These are phyloP conservation scores for Semnornis frantzii DNA, from an alignment of 2,113 vertebrate genomes.

Conservation along the genomic window DNA sequence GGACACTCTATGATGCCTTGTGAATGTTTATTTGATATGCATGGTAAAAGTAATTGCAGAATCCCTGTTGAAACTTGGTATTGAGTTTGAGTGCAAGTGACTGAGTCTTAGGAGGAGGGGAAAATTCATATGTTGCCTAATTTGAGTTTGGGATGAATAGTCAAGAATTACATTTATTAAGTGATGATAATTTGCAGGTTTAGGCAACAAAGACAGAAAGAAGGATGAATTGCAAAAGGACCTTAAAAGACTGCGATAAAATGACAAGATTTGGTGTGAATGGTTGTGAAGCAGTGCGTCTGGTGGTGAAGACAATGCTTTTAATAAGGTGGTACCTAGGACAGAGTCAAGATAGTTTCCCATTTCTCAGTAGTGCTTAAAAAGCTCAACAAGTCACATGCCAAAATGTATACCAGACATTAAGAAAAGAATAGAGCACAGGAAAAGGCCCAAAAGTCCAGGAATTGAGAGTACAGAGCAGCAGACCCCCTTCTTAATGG, in stretches of 20 bases:
- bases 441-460: background rate
- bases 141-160: background rate
- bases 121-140: background rate
- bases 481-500: background rate
- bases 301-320: background rate
- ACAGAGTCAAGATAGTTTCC: background rate
- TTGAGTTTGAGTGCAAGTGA: background rate
- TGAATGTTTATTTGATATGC: background rate
- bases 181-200: background rate
- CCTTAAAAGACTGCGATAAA: background rate
- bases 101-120: background rate
- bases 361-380: background rate
- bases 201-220: background rate
- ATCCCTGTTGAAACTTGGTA: background rate
- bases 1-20: background rate
- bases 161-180: background rate
- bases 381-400: background rate
- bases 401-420: background rate
- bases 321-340: background rate
- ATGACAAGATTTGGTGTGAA: background rate
- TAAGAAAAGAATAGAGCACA: background rate
- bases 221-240: background rate
- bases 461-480: background rate
- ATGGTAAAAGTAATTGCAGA: background rate
- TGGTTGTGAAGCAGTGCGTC: accelerated